phyloP scores from a whole-genome alignment of 2,113 vertebrate species.

The Arizona elegans region DNA sequence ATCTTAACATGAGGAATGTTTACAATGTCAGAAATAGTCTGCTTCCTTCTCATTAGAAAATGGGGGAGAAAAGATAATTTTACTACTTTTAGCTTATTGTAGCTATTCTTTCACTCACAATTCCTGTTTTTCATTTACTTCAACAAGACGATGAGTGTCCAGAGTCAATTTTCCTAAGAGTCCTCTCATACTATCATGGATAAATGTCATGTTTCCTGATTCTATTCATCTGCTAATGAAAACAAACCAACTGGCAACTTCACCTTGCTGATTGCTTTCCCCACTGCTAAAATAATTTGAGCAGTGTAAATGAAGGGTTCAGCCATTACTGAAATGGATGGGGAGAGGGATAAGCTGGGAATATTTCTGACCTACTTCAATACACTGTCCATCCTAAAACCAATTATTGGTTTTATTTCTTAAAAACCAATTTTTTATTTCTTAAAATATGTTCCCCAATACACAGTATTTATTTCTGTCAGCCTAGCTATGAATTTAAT shows the following conservation, averaged over 20 bases:
- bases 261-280: slow-evolving; percentile 63
- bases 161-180: slow-evolving; percentile 48
- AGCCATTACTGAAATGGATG: slow-evolving; percentile 46
- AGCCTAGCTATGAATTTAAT: neutral
- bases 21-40: neutral
- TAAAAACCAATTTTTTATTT: slow-evolving; percentile 19
- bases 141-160: slow-evolving; percentile 32
- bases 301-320: slow-evolving; percentile 68
- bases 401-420: slow-evolving; percentile 24
- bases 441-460: neutral
- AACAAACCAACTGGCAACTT: slow-evolving; percentile 62
- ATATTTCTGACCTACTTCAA: slow-evolving; percentile 28
- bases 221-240: slow-evolving; percentile 56
- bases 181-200: slow-evolving; percentile 40
- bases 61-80: neutral
- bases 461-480: slow-evolving; percentile 22
- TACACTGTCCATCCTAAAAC: slow-evolving; percentile 42
- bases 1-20: neutral
- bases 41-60: slow-evolving; percentile 1
- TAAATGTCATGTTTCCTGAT: slow-evolving; percentile 61
- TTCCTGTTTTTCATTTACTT: slow-evolving; percentile 24
- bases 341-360: neutral
- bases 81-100: neutral
- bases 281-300: slow-evolving; percentile 69
- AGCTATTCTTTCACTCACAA: neutral